Percentiles rank a stretch among this genome's conserved stretches.
phyloP scores from a whole-genome alignment of 53 echinoderm and acorn worm species.

The Paelopatides confundens region DNA sequence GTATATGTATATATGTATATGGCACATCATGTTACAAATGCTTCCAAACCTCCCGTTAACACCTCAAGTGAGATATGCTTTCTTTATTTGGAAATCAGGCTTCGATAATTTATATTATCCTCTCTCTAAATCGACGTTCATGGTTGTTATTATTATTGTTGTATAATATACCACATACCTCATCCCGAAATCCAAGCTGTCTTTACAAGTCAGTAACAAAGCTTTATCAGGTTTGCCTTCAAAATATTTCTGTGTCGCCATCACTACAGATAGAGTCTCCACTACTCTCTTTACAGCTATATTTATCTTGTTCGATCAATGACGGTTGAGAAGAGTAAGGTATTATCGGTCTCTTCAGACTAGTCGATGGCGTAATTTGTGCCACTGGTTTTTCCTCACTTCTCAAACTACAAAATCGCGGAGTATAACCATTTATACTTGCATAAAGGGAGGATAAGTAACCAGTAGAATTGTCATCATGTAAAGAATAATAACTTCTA shows the following conservation, averaged over 20 bases:
- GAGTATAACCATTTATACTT: conserved; percentile 72
- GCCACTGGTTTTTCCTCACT: conserved; percentile 75
- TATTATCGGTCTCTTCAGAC: neutral
- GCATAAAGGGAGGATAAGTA: conserved; percentile 92
- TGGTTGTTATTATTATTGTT: too few relatives aligned
- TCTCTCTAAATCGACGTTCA: too few relatives aligned
- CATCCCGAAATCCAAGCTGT: too few relatives aligned
- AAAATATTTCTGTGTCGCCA: conserved; percentile 25
- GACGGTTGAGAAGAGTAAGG: conserved; percentile 21
- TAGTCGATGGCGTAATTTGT: conserved; percentile 74
- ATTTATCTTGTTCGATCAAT: conserved; percentile 15
- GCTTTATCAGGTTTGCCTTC: too few relatives aligned
- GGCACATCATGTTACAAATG: too few relatives aligned
- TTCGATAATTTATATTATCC: too few relatives aligned
- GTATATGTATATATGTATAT: too few relatives aligned
- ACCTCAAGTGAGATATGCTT: too few relatives aligned
- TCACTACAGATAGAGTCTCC: neutral
- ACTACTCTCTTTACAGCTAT: conserved; percentile 15
- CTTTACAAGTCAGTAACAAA: too few relatives aligned
- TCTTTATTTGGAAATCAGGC: too few relatives aligned
- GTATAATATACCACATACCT: too few relatives aligned
- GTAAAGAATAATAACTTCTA: neutral
- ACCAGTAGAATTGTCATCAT: conserved; percentile 77
- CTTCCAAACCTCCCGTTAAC: too few relatives aligned
- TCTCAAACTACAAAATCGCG: conserved; percentile 56